A percentile compares a stretch with the other conserved stretches of the same genome.
These are phyloP conservation scores for Mugil cephalus DNA, from an alignment of 2,113 vertebrate species.

Conservation along the genomic window DNA sequence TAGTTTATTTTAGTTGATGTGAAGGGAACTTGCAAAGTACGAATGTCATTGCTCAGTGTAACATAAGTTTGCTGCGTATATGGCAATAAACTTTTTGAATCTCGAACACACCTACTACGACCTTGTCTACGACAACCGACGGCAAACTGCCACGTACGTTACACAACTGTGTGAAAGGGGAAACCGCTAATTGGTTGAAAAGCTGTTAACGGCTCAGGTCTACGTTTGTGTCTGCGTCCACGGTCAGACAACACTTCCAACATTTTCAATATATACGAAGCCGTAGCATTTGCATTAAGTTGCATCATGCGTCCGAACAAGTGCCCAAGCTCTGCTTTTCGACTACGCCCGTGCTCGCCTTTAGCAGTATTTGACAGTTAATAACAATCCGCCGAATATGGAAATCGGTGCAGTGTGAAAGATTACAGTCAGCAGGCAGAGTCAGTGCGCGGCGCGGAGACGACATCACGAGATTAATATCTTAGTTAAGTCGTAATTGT, in stretches of 20 bases:
- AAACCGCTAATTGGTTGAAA: no score
- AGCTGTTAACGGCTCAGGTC: no score
- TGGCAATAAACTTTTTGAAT: no score
- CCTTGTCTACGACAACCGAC: no score
- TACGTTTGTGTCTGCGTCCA: no score
- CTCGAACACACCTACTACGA: no score
- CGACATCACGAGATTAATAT: slow-evolving; percentile 53
- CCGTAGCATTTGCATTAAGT: not conserved
- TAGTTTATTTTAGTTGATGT: no score
- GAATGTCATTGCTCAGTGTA: no score
- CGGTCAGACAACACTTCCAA: not conserved
- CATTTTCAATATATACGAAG: not conserved
- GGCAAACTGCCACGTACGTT: no score
- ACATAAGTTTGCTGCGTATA: no score
- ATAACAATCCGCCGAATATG: slow-evolving; percentile 28
- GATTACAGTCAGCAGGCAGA: slow-evolving; percentile 46
- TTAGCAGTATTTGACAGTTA: slow-evolving; percentile 3
- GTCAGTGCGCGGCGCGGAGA: slow-evolving; percentile 30
- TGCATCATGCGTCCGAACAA: not conserved
- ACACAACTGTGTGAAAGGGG: no score
- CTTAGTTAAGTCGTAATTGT: slow-evolving; percentile 49
- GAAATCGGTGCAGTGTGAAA: slow-evolving; percentile 31
- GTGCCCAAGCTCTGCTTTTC: slow-evolving; percentile 2
- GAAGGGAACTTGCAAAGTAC: no score
- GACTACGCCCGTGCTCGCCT: not conserved